These are phyloP conservation scores for Ariopsis seemanni DNA, from an alignment of 2,113 vertebrate species.

Conservation along the genomic window DNA sequence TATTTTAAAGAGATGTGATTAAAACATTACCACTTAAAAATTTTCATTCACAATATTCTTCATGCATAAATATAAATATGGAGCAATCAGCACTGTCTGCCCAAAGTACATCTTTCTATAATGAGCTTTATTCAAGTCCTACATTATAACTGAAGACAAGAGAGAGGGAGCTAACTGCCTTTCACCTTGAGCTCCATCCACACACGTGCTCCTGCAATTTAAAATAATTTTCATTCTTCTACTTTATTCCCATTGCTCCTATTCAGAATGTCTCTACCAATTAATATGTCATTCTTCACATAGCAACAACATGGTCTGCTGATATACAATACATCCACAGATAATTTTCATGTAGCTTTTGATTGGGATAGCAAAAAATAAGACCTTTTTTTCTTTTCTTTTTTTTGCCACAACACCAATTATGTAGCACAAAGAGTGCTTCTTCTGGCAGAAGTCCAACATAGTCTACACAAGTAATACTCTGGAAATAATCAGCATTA, in stretches of 20 bases:
- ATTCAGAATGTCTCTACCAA: conserved; percentile 41
- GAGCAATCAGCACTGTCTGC: conserved; percentile 10
- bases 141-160: conserved; percentile 4
- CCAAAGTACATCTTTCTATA: neutral
- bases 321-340: neutral
- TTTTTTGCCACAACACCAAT: conserved; percentile 41
- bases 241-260: conserved; percentile 41
- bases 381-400: too few relatives aligned
- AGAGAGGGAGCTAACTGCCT: neutral
- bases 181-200: conserved; percentile 32
- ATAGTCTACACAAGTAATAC: conserved; percentile 10
- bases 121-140: neutral
- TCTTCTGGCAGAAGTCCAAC: conserved; percentile 21
- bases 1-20: conserved; percentile 48
- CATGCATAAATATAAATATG: conserved; percentile 44
- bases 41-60: conserved; percentile 55
- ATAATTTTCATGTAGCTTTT: conserved; percentile 14
- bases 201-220: conserved; percentile 28
- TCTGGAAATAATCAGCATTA: conserved; percentile 36
- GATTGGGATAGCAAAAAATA: conserved; percentile 1
- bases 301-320: conserved; percentile 35
- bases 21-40: conserved; percentile 42
- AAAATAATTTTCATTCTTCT: conserved; percentile 42
- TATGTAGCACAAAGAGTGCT: conserved; percentile 36
- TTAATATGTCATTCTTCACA: conserved; percentile 40